phyloP scores from a whole-genome alignment of 2,888 invertebrate species.

The Tetramorium bicarinatum region DNA sequence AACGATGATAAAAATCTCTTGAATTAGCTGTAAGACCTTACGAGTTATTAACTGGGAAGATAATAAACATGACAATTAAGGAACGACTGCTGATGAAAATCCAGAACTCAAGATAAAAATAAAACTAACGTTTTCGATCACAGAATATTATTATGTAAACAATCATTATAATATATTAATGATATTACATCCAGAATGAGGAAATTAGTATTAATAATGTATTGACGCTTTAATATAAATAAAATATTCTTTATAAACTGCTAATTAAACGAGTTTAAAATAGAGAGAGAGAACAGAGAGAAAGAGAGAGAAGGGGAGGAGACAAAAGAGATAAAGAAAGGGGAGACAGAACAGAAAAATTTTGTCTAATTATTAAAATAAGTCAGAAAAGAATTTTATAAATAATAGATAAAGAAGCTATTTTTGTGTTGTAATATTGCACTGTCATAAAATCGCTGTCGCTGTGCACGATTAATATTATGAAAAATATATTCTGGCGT shows the following conservation, averaged over 20 bases:
- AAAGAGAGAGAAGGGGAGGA: too few relatives aligned
- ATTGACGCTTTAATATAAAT: neutral
- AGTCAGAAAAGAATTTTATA: neutral
- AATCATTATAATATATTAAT: neutral
- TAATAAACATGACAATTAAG: conserved; percentile 15
- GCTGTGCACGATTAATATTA: neutral
- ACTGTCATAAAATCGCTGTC: neutral
- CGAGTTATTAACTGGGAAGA: neutral
- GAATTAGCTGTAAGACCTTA: neutral
- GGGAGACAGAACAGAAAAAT: neutral
- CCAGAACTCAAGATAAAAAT: neutral
- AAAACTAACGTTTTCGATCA: neutral
- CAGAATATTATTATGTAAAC: neutral
- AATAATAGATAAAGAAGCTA: neutral
- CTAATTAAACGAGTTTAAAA: neutral
- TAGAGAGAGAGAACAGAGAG: neutral
- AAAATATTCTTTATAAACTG: neutral
- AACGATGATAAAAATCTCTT: neutral
- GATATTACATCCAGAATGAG: neutral
- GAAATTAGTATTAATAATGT: neutral
- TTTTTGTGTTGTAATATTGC: neutral
- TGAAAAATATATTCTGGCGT: neutral
- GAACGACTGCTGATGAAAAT: neutral
- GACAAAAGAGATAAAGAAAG: neutral
- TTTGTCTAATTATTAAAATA: conserved; percentile 12